Conservation (phyloP, 2,113 vertebrate species). For the Suricata suricatta region DNA sequence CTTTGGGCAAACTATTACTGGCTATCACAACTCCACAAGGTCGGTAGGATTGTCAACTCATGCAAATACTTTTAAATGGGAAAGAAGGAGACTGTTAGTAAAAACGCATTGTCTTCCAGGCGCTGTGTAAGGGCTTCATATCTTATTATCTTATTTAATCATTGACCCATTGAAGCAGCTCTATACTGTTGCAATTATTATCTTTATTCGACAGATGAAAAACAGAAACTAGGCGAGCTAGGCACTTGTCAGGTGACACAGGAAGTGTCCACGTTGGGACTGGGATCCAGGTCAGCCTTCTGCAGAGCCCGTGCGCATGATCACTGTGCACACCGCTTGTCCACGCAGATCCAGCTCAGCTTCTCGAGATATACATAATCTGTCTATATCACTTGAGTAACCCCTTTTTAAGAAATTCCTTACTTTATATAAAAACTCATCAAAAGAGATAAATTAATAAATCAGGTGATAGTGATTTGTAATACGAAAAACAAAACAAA, state of each 20-base stretch:
- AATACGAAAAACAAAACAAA: neutral
- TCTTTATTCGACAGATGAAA: neutral
- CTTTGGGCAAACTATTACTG: neutral
- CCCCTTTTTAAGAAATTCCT: neutral
- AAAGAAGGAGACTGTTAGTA: neutral
- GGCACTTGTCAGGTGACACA: neutral
- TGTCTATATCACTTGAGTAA: neutral
- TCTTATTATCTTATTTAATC: neutral
- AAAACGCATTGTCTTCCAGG: neutral
- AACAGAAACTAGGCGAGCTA: neutral
- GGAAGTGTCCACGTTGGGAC: neutral
- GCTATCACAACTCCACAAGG: neutral
- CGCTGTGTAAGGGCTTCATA: neutral
- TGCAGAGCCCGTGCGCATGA: neutral
- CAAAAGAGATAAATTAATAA: neutral
- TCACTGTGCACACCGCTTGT: neutral
- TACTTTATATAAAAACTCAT: neutral
- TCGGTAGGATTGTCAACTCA: neutral
- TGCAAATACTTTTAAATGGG: neutral
- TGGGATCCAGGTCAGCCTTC: neutral
- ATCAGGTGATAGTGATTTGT: neutral
- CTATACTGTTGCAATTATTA: neutral
- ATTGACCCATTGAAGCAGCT: neutral
- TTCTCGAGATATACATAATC: neutral
- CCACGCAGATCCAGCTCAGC: neutral